Evolutionary conservation across 2,797 vertebrate species (phyloP).

Genomic region (Ctenopoma kingsleyae): DNA sequence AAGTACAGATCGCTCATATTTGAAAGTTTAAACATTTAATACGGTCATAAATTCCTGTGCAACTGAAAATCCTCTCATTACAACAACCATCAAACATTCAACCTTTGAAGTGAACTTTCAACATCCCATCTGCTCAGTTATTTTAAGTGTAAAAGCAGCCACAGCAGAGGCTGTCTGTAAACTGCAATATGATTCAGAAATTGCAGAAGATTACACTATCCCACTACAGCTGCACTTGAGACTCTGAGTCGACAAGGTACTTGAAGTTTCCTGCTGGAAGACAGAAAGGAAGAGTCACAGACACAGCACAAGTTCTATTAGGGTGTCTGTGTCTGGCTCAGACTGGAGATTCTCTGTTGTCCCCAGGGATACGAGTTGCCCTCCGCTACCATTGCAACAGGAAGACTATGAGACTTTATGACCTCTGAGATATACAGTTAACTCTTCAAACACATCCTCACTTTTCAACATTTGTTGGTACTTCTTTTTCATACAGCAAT

Average conservation of each 20-base stretch:
- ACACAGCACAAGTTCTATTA: slow-evolving; percentile 36
- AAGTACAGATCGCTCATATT: slow-evolving; percentile 22
- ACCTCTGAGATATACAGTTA: slow-evolving; percentile 16
- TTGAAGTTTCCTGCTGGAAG: slow-evolving; percentile 53
- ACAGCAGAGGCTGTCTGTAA: slow-evolving; percentile 52
- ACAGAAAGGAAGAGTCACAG: slow-evolving; percentile 43
- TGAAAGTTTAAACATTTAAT: slow-evolving; percentile 37
- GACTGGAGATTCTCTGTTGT: slow-evolving; percentile 31
- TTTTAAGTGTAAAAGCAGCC: slow-evolving; percentile 57
- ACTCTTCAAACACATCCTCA: neutral
- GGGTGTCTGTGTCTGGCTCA: neutral
- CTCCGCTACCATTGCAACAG: slow-evolving; percentile 24
- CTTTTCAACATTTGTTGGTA: neutral
- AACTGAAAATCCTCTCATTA: slow-evolving; percentile 55
- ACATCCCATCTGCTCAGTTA: slow-evolving; percentile 61
- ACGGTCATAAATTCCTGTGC: slow-evolving; percentile 43
- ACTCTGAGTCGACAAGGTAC: slow-evolving; percentile 48
- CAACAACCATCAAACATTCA: slow-evolving; percentile 57
- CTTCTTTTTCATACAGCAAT: neutral
- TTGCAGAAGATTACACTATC: slow-evolving; percentile 76
- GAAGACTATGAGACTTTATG: neutral
- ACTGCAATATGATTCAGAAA: slow-evolving; percentile 64
- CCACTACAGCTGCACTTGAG: slow-evolving; percentile 51
- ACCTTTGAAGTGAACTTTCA: slow-evolving; percentile 65
- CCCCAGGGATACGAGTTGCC: slow-evolving; percentile 6